Percentiles rank a stretch among this genome's conserved stretches.
Evolutionary conservation across 1,140 invertebrate genomes (phyloP).

Genomic region (Dreissena polymorpha): DNA sequence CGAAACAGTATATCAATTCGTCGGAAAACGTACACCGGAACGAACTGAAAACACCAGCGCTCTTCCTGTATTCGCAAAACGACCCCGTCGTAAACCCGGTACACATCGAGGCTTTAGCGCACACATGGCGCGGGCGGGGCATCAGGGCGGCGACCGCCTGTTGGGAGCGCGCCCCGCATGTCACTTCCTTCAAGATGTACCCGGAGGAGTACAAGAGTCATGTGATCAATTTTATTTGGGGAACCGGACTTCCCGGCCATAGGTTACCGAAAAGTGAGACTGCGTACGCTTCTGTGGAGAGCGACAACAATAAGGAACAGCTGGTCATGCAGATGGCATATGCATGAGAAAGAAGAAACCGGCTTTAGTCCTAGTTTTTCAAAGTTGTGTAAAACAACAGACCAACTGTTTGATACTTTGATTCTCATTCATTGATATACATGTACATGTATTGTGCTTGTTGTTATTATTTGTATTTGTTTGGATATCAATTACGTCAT

Average conservation of each 20-base stretch:
- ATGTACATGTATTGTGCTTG: no score
- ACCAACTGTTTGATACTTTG: no score
- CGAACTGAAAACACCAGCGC: conserved; percentile 86
- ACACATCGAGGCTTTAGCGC: conserved; percentile 85
- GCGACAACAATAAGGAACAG: no score
- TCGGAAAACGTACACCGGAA: conserved; percentile 91
- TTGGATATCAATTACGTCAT: no score
- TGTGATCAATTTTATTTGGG: conserved; percentile 85
- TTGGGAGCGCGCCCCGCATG: conserved; percentile 85
- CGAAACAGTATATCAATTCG: conserved; percentile 89
- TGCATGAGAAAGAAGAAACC: no score
- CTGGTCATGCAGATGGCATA: no score
- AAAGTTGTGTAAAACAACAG: no score
- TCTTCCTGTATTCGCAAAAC: conserved; percentile 89
- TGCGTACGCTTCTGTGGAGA: no score
- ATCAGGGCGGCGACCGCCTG: conserved; percentile 81
- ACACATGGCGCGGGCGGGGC: conserved; percentile 82
- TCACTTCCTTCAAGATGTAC: conserved; percentile 89
- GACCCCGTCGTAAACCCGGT: conserved; percentile 89
- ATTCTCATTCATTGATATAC: no score
- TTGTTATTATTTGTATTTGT: no score
- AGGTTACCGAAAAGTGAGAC: background rate
- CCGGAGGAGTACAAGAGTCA: conserved; percentile 90
- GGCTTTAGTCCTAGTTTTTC: no score
- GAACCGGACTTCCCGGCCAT: background rate